Evolutionary conservation across 2,113 vertebrate species (phyloP), one percentile per base, ranked within the genome.

Genomic region (Rhinolophus ferrumequinum): DNA sequence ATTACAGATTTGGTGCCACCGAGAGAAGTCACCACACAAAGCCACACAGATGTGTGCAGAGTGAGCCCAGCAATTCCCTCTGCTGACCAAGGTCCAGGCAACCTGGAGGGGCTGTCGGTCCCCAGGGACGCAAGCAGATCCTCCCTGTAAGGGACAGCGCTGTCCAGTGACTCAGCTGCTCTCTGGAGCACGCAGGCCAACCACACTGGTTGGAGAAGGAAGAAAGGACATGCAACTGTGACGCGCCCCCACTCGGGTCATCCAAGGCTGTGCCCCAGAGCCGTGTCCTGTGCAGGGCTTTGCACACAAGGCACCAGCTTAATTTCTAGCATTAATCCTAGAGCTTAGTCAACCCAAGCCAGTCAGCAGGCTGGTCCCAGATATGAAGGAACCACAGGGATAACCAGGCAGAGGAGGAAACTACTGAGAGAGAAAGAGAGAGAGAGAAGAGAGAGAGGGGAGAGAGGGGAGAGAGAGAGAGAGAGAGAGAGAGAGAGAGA

Each of bases 171-270:
- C 16, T 7, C 4, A 1, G 47, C 10, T 0, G 1, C 28, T 5
- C 7, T 19, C 77, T 70, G 66, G 33, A n/a, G 47, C 64, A 47
- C 80, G 47, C 6, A 11, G 13, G 80, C 19, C 38, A 50, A 52
- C 5, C 5, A 54, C 26, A 4, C 69, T 64, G 54, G 1, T 13
- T 26, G 44, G 9, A 54, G 35, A 70, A 50, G 30, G 5, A 12
- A 54, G 72, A 38, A 33, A 15, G 35, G 35, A 35, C 77, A 14
- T 7, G 52, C 4, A 56, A n/a, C 8, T 8, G 77, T 21, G 7
- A 18, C 0, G 0, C 0, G 15, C 13, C 35, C 35, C 30, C 50
- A 2, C 13, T 44, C 22, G 0, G 1, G 2, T 8, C 9, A 21
- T 26, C n/a, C 33, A 26, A 73, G 38, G 41, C 3, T 6, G 14